phyloP scores from a whole-genome alignment of 2,113 vertebrate species.

The Triplophysa dalaica region DNA sequence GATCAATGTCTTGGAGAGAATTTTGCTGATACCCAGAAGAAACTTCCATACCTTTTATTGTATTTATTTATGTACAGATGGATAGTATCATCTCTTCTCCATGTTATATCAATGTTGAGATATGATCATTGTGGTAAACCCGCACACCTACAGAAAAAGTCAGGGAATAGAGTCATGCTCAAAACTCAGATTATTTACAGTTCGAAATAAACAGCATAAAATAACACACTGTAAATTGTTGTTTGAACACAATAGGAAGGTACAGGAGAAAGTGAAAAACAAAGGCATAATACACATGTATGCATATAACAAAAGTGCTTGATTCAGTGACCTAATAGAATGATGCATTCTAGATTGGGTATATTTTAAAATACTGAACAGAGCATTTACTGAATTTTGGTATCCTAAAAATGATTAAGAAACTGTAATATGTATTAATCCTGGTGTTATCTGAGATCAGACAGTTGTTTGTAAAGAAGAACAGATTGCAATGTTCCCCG shows the following conservation, averaged over 20 bases:
- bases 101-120: conserved; percentile 65
- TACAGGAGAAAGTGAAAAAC: neutral
- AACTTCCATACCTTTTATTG: conserved; percentile 28
- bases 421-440: neutral
- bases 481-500: conserved; percentile 51
- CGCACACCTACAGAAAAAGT: conserved; percentile 29
- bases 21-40: neutral
- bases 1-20: neutral
- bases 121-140: conserved; percentile 50
- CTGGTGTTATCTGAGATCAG: conserved; percentile 31
- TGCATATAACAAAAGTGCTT: neutral
- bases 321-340: neutral
- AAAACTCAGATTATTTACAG: neutral
- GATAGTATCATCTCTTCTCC: conserved; percentile 69
- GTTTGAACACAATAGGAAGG: neutral
- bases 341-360: no score
- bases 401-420: no score
- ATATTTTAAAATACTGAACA: neutral
- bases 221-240: neutral
- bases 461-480: conserved; percentile 45
- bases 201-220: neutral
- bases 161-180: neutral
- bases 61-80: conserved; percentile 66
- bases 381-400: neutral
- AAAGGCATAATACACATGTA: neutral